A percentile compares a stretch with the other conserved stretches of the same genome.
These are phyloP conservation scores for Cryptus armator DNA, from an alignment of 2,888 invertebrate species.

Conservation along the genomic window DNA sequence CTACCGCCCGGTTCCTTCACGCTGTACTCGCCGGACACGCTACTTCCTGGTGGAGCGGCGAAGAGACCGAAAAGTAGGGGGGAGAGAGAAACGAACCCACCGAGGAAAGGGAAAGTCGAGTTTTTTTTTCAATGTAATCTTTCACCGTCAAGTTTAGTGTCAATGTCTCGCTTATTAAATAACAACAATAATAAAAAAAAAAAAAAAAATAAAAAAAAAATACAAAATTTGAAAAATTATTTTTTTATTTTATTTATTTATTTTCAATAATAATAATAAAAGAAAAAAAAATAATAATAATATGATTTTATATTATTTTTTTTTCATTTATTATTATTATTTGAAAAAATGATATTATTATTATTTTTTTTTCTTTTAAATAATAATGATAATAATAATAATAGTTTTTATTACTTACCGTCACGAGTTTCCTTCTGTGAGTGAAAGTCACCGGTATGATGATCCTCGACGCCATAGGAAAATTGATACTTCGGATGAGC, in stretches of 20 bases:
- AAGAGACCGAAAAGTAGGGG: background rate
- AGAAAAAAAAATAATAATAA: too few relatives aligned
- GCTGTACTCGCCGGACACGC: constrained; percentile 80
- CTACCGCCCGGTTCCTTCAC: constrained; percentile 81
- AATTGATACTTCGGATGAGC: constrained; percentile 82
- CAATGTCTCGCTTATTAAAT: background rate
- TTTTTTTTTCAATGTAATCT: background rate
- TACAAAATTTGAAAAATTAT: background rate
- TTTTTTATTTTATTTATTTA: too few relatives aligned
- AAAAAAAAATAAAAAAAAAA: background rate
- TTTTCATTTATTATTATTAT: too few relatives aligned
- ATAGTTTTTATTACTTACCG: constrained; percentile 74
- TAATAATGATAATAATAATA: too few relatives aligned
- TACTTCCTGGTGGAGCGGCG: constrained; percentile 70
- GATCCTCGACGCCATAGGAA: constrained; percentile 82
- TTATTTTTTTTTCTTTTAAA: too few relatives aligned
- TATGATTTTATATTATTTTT: too few relatives aligned
- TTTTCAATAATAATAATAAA: too few relatives aligned
- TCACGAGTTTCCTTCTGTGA: constrained; percentile 84
- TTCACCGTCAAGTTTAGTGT: background rate
- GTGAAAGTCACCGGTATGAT: constrained; percentile 84
- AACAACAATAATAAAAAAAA: too few relatives aligned
- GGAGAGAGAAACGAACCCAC: background rate
- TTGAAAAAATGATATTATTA: too few relatives aligned
- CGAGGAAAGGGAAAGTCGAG: constrained; percentile 5